Base-by-base conservation (phyloP, 30 jellyfish, hydroid and myxozoan genomes). In the Aurelia coerulea region DNA sequence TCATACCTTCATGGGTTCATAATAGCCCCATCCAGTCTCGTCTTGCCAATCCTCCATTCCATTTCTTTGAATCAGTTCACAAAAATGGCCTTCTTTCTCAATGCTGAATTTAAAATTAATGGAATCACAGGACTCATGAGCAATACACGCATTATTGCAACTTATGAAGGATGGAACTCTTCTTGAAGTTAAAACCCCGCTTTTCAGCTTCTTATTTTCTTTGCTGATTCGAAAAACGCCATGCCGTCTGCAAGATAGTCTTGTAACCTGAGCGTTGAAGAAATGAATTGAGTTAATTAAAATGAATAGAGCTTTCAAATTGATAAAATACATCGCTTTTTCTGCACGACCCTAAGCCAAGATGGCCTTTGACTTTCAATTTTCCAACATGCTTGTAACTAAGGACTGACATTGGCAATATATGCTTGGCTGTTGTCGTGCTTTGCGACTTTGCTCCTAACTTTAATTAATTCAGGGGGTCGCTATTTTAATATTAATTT, bases 11-110 rank as follows among this genome's bases (percentile, higher is more conserved):
- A 69, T 32, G 10, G 91, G 78, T 54, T 66, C 65, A 62, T 81
- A 81, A 58, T 81, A 76, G 33, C 60, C 8, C 91, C 91, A 81
- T 5, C 91, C 91, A 12, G 15, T 34, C n/a, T 10, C 17, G 8
- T 35, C 63, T 54, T 81, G 70, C 80, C 78, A 67, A 0, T 64
- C 74, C 23, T 52, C 84, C 16, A 50, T 4, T 4, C 75, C 80
- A 10, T 14, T 64, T 29, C 18, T 49, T 12, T 42, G 77, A 41
- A 81, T 5, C 42, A 81, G 58, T 54, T 81, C 91, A 58, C 91
- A 81, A 9, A 49, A 37, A 41, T 32, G 68, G 16, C 35, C 46
- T 2, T 18, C 50, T n/a, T 31, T 63, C 31, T 82, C 41, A 6
- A 9, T 6, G 34, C 41, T 65, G 17, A 16, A 10, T 34, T 68